These are phyloP conservation scores for Nemoura dubitans DNA, from an alignment of 2,888 invertebrate species.

Conservation along the genomic window DNA sequence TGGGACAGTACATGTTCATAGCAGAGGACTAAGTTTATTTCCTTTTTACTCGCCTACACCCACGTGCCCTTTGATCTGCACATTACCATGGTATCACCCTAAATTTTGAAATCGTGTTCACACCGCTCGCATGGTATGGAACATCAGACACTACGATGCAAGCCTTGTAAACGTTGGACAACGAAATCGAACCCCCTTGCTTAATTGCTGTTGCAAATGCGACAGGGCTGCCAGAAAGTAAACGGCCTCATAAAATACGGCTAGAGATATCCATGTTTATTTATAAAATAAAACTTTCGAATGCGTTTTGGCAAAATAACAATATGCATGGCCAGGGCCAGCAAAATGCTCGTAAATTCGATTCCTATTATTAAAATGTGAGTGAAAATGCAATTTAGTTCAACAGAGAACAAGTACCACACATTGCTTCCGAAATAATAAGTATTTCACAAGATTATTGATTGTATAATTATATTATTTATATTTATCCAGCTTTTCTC, in stretches of 20 bases:
- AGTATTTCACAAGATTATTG: too few species aligned
- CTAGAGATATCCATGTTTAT: neutral
- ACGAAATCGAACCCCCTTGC: neutral
- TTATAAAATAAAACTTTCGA: neutral
- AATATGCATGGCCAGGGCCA: neutral
- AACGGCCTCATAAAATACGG: neutral
- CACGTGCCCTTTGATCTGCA: too few species aligned
- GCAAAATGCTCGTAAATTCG: neutral
- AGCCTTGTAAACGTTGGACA: neutral
- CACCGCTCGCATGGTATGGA: too few species aligned
- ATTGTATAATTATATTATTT: too few species aligned
- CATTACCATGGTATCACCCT: too few species aligned
- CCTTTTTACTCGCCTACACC: neutral
- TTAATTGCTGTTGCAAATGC: neutral
- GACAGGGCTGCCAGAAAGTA: neutral
- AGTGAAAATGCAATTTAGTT: neutral
- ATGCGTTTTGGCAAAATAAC: neutral
- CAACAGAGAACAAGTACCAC: neutral
- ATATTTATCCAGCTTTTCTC: too few species aligned
- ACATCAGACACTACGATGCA: too few species aligned
- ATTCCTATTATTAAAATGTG: neutral
- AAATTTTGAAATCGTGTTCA: too few species aligned
- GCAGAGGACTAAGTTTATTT: neutral
- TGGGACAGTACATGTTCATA: neutral
- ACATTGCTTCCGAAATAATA: neutral